Evolutionary conservation across 2,113 vertebrate genomes (phyloP).

Genomic region (Panthera uncia): DNA sequence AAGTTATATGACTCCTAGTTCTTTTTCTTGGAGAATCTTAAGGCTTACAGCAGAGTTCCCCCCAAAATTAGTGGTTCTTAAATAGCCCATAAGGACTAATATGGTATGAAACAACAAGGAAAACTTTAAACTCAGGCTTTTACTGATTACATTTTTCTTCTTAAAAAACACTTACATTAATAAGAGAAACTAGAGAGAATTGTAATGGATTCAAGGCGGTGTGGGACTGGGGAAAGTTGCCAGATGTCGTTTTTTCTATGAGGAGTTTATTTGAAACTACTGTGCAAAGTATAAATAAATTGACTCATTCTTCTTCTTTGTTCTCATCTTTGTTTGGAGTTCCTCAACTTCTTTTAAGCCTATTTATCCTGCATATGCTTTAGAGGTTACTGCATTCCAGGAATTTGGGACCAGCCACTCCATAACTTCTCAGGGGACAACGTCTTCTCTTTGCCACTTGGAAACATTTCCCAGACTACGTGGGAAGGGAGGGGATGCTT

Average conservation of each 20-base stretch:
- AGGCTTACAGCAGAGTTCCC: not conserved
- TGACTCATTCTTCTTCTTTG: conserved; percentile 28
- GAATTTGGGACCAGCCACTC: not conserved
- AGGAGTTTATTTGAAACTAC: conserved; percentile 39
- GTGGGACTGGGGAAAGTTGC: not conserved
- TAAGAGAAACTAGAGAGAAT: not conserved
- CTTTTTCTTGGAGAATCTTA: not conserved
- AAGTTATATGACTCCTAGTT: not conserved
- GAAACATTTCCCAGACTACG: conserved; percentile 45
- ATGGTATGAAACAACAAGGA: not conserved
- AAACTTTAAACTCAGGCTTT: not conserved
- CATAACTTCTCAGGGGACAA: not conserved
- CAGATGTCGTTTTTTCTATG: not conserved
- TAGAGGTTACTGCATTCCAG: conserved; percentile 54
- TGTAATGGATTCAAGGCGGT: not conserved
- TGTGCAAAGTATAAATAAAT: conserved; percentile 32
- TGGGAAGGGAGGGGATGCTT: not conserved
- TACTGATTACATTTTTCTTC: conserved; percentile 11
- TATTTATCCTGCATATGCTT: conserved; percentile 41
- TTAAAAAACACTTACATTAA: not conserved
- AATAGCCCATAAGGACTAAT: conserved; percentile 9
- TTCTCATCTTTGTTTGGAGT: conserved; percentile 68
- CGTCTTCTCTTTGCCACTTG: not conserved
- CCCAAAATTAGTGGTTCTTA: not conserved
- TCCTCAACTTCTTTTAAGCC: conserved; percentile 50